Evolutionary conservation across 2,888 invertebrate species (phyloP).

Genomic region (Callyntrura sp.): DNA sequence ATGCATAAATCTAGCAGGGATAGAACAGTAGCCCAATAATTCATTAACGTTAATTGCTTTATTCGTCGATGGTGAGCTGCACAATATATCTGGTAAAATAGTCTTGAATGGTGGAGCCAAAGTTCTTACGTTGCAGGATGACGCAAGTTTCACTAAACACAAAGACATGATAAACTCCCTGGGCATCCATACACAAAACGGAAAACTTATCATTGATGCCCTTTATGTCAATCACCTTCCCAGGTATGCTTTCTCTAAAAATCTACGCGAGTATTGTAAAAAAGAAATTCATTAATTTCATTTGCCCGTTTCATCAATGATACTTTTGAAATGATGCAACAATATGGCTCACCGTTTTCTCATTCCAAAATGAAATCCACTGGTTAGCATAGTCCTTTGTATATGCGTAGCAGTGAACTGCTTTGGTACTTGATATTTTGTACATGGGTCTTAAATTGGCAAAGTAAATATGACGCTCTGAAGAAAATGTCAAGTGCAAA

Average conservation of each 20-base stretch:
- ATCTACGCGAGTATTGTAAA: conserved; percentile 44
- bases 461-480: conserved; percentile 65
- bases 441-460: conserved; percentile 64
- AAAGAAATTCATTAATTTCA: too few relatives aligned
- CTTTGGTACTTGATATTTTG: conserved; percentile 56
- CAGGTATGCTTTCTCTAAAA: conserved; percentile 59
- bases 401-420: conserved; percentile 68
- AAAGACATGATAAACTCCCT: conserved; percentile 64
- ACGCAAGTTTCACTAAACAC: conserved; percentile 56
- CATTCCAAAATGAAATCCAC: conserved; percentile 64
- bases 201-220: conserved; percentile 50
- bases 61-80: too few relatives aligned
- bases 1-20: conserved; percentile 67
- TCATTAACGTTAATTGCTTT: too few relatives aligned
- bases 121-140: conserved; percentile 49
- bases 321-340: too few relatives aligned
- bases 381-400: conserved; percentile 52
- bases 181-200: conserved; percentile 57
- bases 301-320: too few relatives aligned
- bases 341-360: conserved; percentile 44
- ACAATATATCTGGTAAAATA: too few relatives aligned
- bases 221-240: conserved; percentile 72
- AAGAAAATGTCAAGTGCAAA: conserved; percentile 45
- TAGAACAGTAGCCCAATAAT: too few relatives aligned
- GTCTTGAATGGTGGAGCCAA: background rate